These are phyloP conservation scores for Dendrophyllia cribrosa DNA, from an alignment of 64 coral and sea anemone genomes.

Conservation along the genomic window DNA sequence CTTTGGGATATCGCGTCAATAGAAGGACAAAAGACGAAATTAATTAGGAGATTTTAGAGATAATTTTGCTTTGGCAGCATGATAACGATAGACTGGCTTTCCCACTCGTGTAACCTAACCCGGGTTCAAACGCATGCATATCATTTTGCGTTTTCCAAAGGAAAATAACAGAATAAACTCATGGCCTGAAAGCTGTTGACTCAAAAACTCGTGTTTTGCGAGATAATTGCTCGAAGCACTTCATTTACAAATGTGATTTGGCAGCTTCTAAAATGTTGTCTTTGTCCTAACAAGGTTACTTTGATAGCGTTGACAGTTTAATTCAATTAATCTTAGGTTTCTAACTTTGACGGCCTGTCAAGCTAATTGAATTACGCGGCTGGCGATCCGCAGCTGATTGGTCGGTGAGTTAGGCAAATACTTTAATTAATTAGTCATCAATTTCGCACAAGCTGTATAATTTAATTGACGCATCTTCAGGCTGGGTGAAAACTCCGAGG, in stretches of 20 bases:
- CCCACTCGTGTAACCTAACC: slow-evolving; percentile 17
- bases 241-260: slow-evolving; percentile 80
- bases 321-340: slow-evolving; percentile 95
- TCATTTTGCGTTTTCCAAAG: slow-evolving; percentile 39
- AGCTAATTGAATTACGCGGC: slow-evolving; percentile 83
- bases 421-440: slow-evolving; percentile 99
- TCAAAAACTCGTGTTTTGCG: slow-evolving; percentile 56
- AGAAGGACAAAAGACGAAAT: slow-evolving; percentile 44
- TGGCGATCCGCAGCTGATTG: slow-evolving; percentile 65
- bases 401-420: slow-evolving; percentile 79
- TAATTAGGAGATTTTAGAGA: slow-evolving; percentile 49
- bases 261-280: slow-evolving; percentile 93
- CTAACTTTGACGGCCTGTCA: slow-evolving; percentile 84
- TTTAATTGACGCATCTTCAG: slow-evolving; percentile 88
- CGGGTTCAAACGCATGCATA: neutral
- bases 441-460: slow-evolving; percentile 96
- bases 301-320: slow-evolving; percentile 95
- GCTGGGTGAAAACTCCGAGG: slow-evolving; percentile 53
- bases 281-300: slow-evolving; percentile 95
- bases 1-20: slow-evolving; percentile 30
- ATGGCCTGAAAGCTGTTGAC: slow-evolving; percentile 54
- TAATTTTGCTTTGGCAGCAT: slow-evolving; percentile 38
- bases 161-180: neutral
- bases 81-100: slow-evolving; percentile 29
- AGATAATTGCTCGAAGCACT: slow-evolving; percentile 37